Base-by-base conservation (phyloP, 2,113 vertebrate species). In the Malurus cyaneus region DNA sequence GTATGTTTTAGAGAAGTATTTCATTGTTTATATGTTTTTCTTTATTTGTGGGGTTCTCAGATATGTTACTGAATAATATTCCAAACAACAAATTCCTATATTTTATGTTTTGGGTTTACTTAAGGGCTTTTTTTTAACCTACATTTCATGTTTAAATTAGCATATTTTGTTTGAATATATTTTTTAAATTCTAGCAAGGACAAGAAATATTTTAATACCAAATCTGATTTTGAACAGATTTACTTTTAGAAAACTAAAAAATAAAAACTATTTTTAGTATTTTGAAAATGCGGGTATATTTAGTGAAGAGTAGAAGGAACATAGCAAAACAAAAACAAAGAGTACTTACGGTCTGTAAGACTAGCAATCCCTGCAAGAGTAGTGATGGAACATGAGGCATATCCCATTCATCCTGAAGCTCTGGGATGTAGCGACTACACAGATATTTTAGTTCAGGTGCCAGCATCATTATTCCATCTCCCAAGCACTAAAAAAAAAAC, bases 391-490 rank as follows among this genome's bases (percentile, higher is more conserved):
- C 99, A 99, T 99, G 99, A 98, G 99, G 99, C 99, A 99, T 99
- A 99, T 99, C 99, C 99, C 99, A 99, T 99, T 99, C 99, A 99
- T 99, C 99, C n/a, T 99, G 99, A 99, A 99, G 98, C 98, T 98
- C 98, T 98, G 98, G 98, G 98, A 98, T 97, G 93, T 98, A 98
- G 98, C 96, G 98, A 96, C 97, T 98, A 98, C 96, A 98, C 98
- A 98, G 98, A 98, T 98, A n/a, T 97, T 98, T 98, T 96, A 99
- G 97, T 98, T 98, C 97, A 98, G 97, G 98, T 98, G 98, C 98
- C 98, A 98, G 98, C 98, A n/a, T n/a, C n/a, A n/a, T n/a, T 98
- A 98, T 98, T n/a, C n/a, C 99, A 99, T 99, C 98, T 99, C 99
- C 98, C 98, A 98, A 98, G n/a, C 91, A 92, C 98, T 97, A 94